Evolutionary conservation across 2,888 invertebrate species (phyloP), one percentile per base, ranked within the genome.

Genomic region (Parelbella ahira): DNA sequence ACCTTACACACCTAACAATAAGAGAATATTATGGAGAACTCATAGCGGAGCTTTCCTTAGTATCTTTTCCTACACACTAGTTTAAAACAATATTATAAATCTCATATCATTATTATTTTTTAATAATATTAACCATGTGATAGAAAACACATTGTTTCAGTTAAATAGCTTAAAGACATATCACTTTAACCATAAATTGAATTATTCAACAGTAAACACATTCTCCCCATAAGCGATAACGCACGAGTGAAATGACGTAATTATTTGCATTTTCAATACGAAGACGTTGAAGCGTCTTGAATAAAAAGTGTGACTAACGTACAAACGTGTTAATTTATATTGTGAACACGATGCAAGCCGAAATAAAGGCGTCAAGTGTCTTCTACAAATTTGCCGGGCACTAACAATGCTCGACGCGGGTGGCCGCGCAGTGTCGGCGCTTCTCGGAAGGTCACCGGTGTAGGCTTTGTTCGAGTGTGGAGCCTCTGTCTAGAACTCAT

Each of bases 401-500:
- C 63, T 64, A 65, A 78, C 72, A 77, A 80, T 72, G 64, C 57
- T 37, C 80, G 37, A 53, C 65, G 73, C 68, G 80, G 83, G 86
- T 83, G 86, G 86, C 75, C 86, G 48, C 45, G 36, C 71, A 64
- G 60, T 65, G 67, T 63, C 56, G 56, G 51, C 51, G 63, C 59
- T 86, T 84, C 84, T 79, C 49, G 68, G 86, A 86, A 86, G 83
- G 81, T 78, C 75, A 75, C 58, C 53, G 60, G 49, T 56, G 60
- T 62, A 62, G 63, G 61, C 63, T 68, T 63, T 63, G 60, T 62
- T 58, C 53, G 54, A 61, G 60, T 54, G 2, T 4, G 4, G 15
- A 15, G 4, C 65, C 68, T 62, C 62, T n/a, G 64, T 57, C 74
- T 76, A 77, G 71, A 66, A 63, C 70, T 73, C 68, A 64, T 74